Conservation (phyloP, 2,113 vertebrate species). For the Phylloscopus trochilus region DNA sequence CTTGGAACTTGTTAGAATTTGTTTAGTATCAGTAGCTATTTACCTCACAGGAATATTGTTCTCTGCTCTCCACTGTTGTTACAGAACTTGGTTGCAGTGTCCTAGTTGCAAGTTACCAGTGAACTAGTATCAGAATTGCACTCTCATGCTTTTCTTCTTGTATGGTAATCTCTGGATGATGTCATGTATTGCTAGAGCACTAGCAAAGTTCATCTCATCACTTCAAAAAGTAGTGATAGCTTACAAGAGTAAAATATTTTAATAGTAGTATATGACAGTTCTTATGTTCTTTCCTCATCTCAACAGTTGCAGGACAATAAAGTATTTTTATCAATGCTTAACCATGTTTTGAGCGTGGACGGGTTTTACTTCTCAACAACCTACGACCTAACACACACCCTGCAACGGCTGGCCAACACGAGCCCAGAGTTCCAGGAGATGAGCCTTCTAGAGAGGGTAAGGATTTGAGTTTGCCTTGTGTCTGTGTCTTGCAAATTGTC, state of each 20-base stretch:
- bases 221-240: not conserved
- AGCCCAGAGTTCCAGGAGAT: constrained; percentile 98
- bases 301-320: constrained; percentile 95
- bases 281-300: not conserved
- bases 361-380: constrained; percentile 93
- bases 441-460: constrained; percentile 93
- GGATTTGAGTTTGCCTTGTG: not conserved
- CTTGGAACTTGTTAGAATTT: not conserved
- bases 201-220: not conserved
- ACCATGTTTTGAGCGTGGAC: constrained; percentile 85
- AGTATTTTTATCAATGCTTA: constrained; percentile 91
- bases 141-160: not conserved
- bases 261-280: not conserved
- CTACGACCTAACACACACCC: constrained; percentile 90
- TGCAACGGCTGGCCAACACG: constrained; percentile 92
- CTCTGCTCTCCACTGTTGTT: not conserved
- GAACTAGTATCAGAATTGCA: not conserved
- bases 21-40: not conserved
- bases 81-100: not conserved
- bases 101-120: not conserved
- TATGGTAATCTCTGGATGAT: not conserved
- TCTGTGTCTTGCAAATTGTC: not conserved
- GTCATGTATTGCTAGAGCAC: not conserved
- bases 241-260: not conserved
- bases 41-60: not conserved